Evolutionary conservation across 2,113 vertebrate genomes (phyloP), one percentile per base, ranked within the genome.

Genomic region (Cyanoramphus novaezelandiae): DNA sequence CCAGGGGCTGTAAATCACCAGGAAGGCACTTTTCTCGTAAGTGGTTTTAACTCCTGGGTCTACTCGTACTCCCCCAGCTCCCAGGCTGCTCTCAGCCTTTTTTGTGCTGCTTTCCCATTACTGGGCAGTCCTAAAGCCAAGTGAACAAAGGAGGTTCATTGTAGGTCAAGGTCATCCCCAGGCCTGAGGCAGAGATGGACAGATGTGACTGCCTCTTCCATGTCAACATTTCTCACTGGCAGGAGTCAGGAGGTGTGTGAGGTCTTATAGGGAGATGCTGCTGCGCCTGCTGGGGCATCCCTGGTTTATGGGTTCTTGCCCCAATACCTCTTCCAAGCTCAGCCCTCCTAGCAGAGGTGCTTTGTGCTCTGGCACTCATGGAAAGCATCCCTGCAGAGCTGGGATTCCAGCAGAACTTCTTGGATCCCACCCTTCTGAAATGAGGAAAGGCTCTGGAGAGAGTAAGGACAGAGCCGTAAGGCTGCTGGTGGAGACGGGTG

Each of bases 11-110:
- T 84, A 75, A 95, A 95, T 91, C 28, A 76, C 46, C 62, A 12
- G 46, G 37, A 35, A 44, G 71, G 1, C 59, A 55, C 86, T 92
- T 93, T 90, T 92, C 71, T 88, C 59, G 19, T 50, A 79, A 97
- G 88, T 27, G 43, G 24, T 59, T 96, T 92, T 87, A 87, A 43
- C 52, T 93, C 84, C 69, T 53, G 87, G 33, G 60, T 94, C 87
- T 67, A 72, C 86, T 84, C 75, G 65, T 92, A 65, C 86, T 91
- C 74, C 83, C 9, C 4, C 46, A 83, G 80, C 93, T 52, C 82
- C 29, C 2, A 2, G 57, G 46, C 41, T 37, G 39, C 78, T 52
- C 55, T 67, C 81, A 79, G 64, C 65, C 28, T 47, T 44, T 74
- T 39, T 50, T 41, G 27, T 9, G 2, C 37, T 70, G 31, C 80